These are phyloP conservation scores for Chloroceryle amazona DNA, from an alignment of 2,797 vertebrate genomes.

Conservation along the genomic window DNA sequence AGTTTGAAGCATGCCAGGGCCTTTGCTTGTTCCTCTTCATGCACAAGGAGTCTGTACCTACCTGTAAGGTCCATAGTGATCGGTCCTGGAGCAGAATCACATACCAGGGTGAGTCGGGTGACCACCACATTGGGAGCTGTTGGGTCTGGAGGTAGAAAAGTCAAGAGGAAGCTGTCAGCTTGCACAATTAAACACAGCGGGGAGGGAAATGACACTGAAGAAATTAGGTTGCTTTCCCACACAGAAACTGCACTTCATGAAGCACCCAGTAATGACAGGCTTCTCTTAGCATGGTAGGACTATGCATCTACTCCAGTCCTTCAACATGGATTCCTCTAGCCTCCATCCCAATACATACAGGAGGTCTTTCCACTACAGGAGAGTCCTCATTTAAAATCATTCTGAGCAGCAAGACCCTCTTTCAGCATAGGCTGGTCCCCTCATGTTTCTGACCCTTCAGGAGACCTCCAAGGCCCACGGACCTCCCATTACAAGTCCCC, in stretches of 20 bases:
- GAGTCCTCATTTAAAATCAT: background rate
- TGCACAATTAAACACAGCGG: background rate
- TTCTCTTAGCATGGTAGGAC: background rate
- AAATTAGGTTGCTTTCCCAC: background rate
- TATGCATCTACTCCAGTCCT: background rate
- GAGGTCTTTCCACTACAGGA: background rate
- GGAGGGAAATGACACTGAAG: background rate
- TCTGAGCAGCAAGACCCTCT: background rate
- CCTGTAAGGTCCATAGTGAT: slow-evolving; percentile 88
- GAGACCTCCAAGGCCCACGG: background rate
- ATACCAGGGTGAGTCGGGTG: slow-evolving; percentile 84
- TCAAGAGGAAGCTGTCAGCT: background rate
- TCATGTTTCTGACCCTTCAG: background rate
- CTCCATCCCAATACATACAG: background rate
- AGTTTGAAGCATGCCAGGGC: background rate
- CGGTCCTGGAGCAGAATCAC: slow-evolving; percentile 81
- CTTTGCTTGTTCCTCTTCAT: background rate
- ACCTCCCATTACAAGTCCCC: background rate
- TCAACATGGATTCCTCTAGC: background rate
- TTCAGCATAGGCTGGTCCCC: background rate
- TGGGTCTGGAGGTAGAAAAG: slow-evolving; percentile 77
- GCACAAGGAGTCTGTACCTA: slow-evolving; percentile 51
- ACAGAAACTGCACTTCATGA: background rate
- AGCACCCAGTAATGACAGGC: background rate
- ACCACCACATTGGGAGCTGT: slow-evolving; percentile 82